These are phyloP conservation scores for Oscheius sp. DNA, from an alignment of 1,140 invertebrate species.

Conservation along the genomic window DNA sequence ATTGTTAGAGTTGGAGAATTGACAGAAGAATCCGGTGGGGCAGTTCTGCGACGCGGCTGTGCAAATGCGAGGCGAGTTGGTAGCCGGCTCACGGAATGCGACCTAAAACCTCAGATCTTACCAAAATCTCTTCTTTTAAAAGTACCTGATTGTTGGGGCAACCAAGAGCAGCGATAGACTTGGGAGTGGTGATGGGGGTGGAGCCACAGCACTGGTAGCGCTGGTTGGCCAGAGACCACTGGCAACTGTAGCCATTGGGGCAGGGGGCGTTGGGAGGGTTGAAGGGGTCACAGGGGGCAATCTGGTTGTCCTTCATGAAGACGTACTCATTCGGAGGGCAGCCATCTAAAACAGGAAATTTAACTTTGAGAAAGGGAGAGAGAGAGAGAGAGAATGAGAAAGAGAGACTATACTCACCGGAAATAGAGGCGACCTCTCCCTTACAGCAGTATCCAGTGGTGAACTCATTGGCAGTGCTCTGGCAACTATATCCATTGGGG, in stretches of 20 bases:
- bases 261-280: constrained; percentile 60
- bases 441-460: constrained; percentile 58
- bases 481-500: constrained; percentile 56
- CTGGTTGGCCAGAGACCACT: constrained; percentile 60
- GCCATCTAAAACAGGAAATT: constrained; percentile 45
- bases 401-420: constrained; percentile 2
- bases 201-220: constrained; percentile 58
- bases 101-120: constrained; percentile 43
- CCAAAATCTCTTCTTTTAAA: neutral
- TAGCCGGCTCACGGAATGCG: constrained; percentile 52
- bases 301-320: constrained; percentile 60
- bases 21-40: constrained; percentile 57
- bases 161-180: constrained; percentile 52
- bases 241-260: constrained; percentile 56
- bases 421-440: constrained; percentile 55
- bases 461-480: constrained; percentile 56
- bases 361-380: constrained; percentile 1
- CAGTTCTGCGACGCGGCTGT: constrained; percentile 59
- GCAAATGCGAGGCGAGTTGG: constrained; percentile 56
- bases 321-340: constrained; percentile 60
- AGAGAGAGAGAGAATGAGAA: neutral
- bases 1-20: constrained; percentile 55
- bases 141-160: constrained; percentile 51
- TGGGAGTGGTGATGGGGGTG: constrained; percentile 56
- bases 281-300: constrained; percentile 60